Percentiles rank a stretch among this genome's conserved stretches.
phyloP scores from a whole-genome alignment of 2,113 vertebrate genomes.

The Hippocampus barbouri region DNA sequence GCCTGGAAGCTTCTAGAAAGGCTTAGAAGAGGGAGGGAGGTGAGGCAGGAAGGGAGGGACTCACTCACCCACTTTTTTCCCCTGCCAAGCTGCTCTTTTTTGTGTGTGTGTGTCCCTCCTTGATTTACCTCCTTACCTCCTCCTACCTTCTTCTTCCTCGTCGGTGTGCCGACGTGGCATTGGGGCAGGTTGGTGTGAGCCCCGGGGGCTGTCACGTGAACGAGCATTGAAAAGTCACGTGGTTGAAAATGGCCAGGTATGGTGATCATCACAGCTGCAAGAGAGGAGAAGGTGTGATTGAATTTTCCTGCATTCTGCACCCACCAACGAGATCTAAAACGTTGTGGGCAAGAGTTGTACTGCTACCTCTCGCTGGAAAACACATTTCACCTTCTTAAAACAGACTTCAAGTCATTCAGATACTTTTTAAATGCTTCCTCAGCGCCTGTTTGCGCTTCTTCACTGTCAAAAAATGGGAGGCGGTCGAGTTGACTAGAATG shows the following conservation, averaged over 20 bases:
- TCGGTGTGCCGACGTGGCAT: neutral
- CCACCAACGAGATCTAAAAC: too few relatives aligned
- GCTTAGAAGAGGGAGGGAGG: neutral
- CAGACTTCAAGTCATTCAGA: too few relatives aligned
- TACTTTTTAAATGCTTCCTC: too few relatives aligned
- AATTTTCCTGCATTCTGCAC: neutral
- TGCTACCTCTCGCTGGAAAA: too few relatives aligned
- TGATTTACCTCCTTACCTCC: neutral
- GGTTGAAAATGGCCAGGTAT: neutral
- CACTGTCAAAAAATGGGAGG: too few relatives aligned
- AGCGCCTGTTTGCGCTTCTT: too few relatives aligned
- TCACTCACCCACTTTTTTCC: neutral
- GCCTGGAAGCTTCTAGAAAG: neutral
- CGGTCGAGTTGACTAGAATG: too few relatives aligned
- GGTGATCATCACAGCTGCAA: neutral
- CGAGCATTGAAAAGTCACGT: neutral
- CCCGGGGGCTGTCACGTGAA: neutral
- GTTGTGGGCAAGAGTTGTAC: too few relatives aligned
- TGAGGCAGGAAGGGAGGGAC: neutral
- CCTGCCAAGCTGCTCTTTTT: neutral
- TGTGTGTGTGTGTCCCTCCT: neutral
- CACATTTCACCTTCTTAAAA: too few relatives aligned
- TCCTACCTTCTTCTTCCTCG: neutral
- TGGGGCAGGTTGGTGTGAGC: neutral
- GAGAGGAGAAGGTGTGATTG: neutral